Evolutionary conservation across 2,113 vertebrate genomes (phyloP).

Genomic region (Muscicapa adusta): DNA sequence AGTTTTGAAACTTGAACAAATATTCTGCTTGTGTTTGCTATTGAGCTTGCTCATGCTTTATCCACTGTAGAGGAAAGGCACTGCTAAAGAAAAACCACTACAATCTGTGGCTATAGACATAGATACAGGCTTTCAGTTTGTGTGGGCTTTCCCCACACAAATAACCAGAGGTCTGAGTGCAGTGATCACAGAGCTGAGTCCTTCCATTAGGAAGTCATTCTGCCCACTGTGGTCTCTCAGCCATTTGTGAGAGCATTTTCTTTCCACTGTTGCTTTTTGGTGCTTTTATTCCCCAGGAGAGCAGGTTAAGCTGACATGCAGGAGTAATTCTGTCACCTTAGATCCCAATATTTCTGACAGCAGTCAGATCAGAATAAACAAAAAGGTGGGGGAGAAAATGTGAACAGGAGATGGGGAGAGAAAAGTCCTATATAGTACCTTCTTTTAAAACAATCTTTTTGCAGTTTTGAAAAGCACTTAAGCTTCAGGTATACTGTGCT

Average conservation of each 20-base stretch:
- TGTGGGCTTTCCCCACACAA: background rate
- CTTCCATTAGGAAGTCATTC: background rate
- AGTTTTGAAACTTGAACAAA: background rate
- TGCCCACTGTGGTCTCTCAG: background rate
- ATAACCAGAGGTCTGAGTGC: background rate
- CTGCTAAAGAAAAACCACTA: background rate
- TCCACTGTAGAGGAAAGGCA: background rate
- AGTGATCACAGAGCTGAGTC: background rate
- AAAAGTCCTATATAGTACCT: background rate
- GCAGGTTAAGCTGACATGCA: background rate
- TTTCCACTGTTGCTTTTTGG: background rate
- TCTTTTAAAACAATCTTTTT: background rate
- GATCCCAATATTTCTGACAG: slow-evolving; percentile 7
- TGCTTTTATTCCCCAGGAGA: slow-evolving; percentile 11
- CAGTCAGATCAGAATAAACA: slow-evolving; percentile 25
- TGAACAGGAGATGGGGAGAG: background rate
- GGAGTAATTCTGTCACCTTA: slow-evolving; percentile 2
- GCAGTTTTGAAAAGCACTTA: slow-evolving; percentile 6
- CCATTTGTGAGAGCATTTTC: background rate
- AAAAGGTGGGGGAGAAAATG: background rate
- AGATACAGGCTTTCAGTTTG: background rate
- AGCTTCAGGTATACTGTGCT: background rate
- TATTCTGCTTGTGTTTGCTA: background rate
- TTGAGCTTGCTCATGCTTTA: background rate
- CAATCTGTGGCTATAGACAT: background rate